Evolutionary conservation across 1,140 invertebrate species (phyloP).

Genomic region (Micrasema longulum): DNA sequence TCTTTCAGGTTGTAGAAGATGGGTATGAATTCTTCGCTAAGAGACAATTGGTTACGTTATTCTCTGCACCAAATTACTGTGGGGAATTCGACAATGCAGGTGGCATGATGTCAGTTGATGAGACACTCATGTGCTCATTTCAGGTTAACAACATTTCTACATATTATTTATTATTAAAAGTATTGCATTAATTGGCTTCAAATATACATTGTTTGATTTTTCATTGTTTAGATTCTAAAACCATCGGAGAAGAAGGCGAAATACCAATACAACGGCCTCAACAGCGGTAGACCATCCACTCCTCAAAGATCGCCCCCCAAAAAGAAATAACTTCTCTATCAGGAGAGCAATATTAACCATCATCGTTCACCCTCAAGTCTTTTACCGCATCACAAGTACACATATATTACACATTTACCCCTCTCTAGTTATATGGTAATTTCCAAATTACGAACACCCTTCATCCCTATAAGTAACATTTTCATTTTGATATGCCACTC

Average conservation of each 20-base stretch:
- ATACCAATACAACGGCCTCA: conserved; percentile 94
- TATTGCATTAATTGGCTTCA: too few relatives aligned
- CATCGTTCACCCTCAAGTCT: conserved; percentile 8
- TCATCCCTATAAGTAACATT: too few relatives aligned
- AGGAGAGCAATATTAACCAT: conserved; percentile 53
- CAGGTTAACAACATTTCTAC: conserved; percentile 61
- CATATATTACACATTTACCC: not conserved
- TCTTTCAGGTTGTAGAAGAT: conserved; percentile 84
- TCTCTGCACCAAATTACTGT: conserved; percentile 89
- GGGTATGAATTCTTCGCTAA: conserved; percentile 94
- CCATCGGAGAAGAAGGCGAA: conserved; percentile 99
- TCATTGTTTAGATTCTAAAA: conserved; percentile 87
- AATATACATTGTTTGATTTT: too few relatives aligned
- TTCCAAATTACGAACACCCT: too few relatives aligned
- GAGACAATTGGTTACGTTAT: conserved; percentile 91
- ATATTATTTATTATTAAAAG: not conserved
- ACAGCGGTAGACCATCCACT: conserved; percentile 84
- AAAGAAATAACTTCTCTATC: conserved; percentile 78
- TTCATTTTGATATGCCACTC: too few relatives aligned
- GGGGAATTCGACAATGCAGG: conserved; percentile 93
- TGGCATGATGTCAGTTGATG: conserved; percentile 99
- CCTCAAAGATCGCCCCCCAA: conserved; percentile 88
- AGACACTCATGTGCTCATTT: conserved; percentile 98
- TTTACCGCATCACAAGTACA: not conserved
- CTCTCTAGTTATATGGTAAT: not conserved